These are phyloP conservation scores for Conops quadrifasciatus DNA, from an alignment of 2,888 invertebrate species.

Conservation along the genomic window DNA sequence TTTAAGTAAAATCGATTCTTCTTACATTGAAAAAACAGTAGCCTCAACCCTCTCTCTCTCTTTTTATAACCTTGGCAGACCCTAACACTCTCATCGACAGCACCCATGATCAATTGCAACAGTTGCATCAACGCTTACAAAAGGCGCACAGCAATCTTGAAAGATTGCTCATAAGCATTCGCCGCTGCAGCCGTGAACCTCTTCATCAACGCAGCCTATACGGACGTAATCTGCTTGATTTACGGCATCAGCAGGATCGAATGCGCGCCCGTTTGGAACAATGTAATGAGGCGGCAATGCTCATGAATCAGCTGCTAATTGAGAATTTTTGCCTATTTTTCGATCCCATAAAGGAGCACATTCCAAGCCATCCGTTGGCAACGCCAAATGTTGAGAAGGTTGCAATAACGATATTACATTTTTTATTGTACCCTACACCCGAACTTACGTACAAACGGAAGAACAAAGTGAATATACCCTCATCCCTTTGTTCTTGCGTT, in stretches of 20 bases:
- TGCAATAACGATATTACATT: conserved; percentile 14
- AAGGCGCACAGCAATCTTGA: conserved; percentile 71
- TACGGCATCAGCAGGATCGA: conserved; percentile 57
- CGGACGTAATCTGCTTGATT: conserved; percentile 56
- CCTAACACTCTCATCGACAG: conserved; percentile 46
- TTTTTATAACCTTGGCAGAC: conserved; percentile 45
- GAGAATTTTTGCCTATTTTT: conserved; percentile 60
- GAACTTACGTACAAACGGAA: background rate
- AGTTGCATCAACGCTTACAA: conserved; percentile 52
- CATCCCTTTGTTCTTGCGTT: too few species aligned
- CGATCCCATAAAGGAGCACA: conserved; percentile 51
- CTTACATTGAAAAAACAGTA: too few species aligned
- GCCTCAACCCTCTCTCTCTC: background rate
- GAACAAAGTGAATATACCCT: too few species aligned
- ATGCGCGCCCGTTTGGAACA: conserved; percentile 53
- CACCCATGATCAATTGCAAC: conserved; percentile 52
- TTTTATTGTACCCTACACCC: background rate
- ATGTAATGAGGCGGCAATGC: conserved; percentile 56
- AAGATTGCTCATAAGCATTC: conserved; percentile 69
- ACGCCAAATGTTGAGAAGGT: conserved; percentile 54
- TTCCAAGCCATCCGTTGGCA: conserved; percentile 48
- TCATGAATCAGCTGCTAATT: conserved; percentile 56
- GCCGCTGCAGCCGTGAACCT: conserved; percentile 77
- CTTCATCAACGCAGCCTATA: conserved; percentile 76
- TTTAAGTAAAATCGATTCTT: background rate